Conservation (phyloP, 2,797 vertebrate genomes). For the Florisuga fusca region DNA sequence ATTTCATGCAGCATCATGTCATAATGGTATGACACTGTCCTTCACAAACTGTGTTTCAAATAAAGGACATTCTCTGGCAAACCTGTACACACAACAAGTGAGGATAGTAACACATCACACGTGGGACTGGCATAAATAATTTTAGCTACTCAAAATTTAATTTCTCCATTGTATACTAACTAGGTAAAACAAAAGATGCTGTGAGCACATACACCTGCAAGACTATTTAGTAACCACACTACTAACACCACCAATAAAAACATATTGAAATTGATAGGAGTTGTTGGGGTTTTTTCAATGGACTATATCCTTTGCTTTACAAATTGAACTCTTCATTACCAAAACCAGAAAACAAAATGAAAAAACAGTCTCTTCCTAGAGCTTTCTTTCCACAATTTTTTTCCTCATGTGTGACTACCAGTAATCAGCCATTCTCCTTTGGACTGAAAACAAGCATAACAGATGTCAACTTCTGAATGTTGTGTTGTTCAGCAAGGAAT, state of each 20-base stretch:
- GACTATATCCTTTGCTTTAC: neutral
- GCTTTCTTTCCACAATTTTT: neutral
- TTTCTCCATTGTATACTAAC: neutral
- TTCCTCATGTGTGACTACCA: neutral
- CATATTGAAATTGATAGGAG: neutral
- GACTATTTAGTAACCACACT: neutral
- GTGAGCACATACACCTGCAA: neutral
- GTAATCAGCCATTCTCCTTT: neutral
- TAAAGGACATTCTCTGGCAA: neutral
- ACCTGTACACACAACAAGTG: neutral
- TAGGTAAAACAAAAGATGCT: neutral
- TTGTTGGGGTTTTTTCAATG: rapidly evolving
- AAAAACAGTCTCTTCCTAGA: neutral
- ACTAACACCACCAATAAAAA: neutral
- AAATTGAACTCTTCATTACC: neutral
- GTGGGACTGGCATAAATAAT: neutral
- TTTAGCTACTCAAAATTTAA: neutral
- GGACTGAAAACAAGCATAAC: neutral
- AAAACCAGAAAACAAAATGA: neutral
- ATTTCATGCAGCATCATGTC: neutral
- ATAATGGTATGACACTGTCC: neutral
- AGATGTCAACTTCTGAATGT: neutral
- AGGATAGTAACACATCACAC: neutral
- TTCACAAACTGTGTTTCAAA: neutral
- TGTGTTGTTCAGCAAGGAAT: neutral